These are phyloP conservation scores for Zophobas atratus DNA, from an alignment of 1,140 invertebrate genomes.

Conservation along the genomic window DNA sequence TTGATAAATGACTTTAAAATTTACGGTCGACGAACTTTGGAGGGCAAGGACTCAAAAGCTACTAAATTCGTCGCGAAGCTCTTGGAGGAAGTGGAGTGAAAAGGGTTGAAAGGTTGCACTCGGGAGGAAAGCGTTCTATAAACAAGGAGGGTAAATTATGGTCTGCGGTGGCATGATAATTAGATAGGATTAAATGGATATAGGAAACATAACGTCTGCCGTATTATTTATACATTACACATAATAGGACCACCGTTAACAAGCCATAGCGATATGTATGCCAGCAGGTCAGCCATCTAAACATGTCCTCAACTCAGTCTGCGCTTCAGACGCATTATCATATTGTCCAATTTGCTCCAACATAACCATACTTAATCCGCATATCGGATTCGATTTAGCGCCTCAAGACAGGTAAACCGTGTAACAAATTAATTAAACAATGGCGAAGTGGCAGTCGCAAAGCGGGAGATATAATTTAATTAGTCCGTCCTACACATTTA, in stretches of 20 bases:
- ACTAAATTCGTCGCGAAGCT: not conserved
- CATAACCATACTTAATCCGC: constrained; percentile 1
- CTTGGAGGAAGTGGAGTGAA: not conserved
- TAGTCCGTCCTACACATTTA: constrained; percentile 18
- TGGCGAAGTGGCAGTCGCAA: not conserved
- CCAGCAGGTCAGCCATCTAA: constrained; percentile 36
- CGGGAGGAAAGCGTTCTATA: not conserved
- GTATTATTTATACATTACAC: constrained; percentile 12
- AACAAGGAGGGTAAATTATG: no score
- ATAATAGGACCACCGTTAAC: constrained; percentile 38
- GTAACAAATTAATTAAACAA: constrained; percentile 34
- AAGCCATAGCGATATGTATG: constrained; percentile 17
- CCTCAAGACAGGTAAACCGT: constrained; percentile 15
- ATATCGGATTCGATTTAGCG: constrained; percentile 8
- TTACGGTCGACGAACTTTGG: constrained; percentile 16
- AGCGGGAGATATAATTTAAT: constrained; percentile 12
- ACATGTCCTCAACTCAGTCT: constrained; percentile 25
- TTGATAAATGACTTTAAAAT: constrained; percentile 20
- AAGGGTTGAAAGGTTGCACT: not conserved
- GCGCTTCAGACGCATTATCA: constrained; percentile 9
- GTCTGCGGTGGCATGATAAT: no score
- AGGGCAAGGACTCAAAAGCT: constrained; percentile 7
- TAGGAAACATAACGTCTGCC: not conserved
- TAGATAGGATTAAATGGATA: not conserved
- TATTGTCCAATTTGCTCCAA: constrained; percentile 8